Conservation (phyloP, 2,888 invertebrate species). For the Serrognathus titanus region DNA sequence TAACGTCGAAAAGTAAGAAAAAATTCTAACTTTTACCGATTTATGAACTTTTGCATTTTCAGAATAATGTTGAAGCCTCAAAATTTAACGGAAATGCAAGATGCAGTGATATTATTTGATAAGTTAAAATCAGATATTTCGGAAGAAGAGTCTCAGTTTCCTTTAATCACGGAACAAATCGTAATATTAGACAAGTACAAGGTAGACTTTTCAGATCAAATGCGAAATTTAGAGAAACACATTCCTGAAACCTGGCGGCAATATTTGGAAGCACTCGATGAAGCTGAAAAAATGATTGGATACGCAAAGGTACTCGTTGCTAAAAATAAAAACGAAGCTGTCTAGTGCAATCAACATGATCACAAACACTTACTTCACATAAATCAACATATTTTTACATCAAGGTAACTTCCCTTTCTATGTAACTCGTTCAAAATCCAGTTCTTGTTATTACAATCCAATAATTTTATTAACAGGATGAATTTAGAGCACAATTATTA, state of each 20-base stretch:
- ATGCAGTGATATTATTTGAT: constrained; percentile 65
- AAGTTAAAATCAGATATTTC: constrained; percentile 63
- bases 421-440: neutral
- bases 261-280: constrained; percentile 66
- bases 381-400: neutral
- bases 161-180: constrained; percentile 73
- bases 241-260: constrained; percentile 65
- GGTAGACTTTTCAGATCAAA: constrained; percentile 62
- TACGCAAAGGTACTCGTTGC: constrained; percentile 58
- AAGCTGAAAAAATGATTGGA: constrained; percentile 71
- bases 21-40: too few species aligned
- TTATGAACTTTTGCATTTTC: constrained; percentile 26
- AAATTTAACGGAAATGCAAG: constrained; percentile 69
- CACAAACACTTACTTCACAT: too few species aligned
- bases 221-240: constrained; percentile 55
- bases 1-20: constrained; percentile 51
- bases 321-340: constrained; percentile 9
- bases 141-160: constrained; percentile 66
- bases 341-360: neutral
- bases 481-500: constrained; percentile 67
- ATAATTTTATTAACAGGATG: constrained; percentile 48
- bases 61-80: constrained; percentile 65
- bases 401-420: neutral
- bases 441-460: neutral
- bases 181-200: constrained; percentile 70